Conservation (phyloP, 2,797 vertebrate genomes). For the Acrossocheilus fasciatus region DNA sequence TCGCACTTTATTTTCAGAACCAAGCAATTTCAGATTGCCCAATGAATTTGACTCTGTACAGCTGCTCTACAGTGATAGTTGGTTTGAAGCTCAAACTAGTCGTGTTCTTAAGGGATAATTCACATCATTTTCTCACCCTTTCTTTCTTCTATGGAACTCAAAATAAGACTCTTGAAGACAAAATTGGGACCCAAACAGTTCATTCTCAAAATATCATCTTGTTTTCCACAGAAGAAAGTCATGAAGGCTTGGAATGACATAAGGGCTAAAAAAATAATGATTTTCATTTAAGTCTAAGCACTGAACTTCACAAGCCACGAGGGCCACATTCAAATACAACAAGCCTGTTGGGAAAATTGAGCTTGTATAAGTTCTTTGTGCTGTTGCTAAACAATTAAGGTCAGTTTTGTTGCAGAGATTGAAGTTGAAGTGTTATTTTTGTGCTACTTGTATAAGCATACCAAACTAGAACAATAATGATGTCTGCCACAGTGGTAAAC, state of each 20-base stretch:
- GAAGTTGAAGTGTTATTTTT: not conserved
- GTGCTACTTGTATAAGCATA: not conserved
- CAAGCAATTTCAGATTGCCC: conserved; percentile 22
- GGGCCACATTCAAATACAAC: not conserved
- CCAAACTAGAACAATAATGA: not conserved
- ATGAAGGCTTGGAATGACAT: not conserved
- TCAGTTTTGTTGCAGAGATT: not conserved
- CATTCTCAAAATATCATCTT: conserved; percentile 8
- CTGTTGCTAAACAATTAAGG: not conserved
- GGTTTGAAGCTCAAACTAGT: conserved; percentile 13
- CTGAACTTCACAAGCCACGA: not conserved
- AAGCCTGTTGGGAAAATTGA: not conserved
- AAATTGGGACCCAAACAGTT: not conserved
- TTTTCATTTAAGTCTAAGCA: not conserved
- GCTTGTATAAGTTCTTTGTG: not conserved
- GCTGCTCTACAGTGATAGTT: conserved; percentile 27
- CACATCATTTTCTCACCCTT: not conserved
- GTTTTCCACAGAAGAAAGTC: not conserved
- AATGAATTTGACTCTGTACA: conserved; percentile 13
- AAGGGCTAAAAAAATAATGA: not conserved
- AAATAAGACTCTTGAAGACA: not conserved
- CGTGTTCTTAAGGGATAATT: not conserved
- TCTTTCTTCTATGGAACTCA: not conserved
- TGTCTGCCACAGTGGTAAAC: not conserved
- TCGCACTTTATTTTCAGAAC: conserved; percentile 16